phyloP scores from a whole-genome alignment of 2,113 vertebrate species.

The Chrysemys picta region DNA sequence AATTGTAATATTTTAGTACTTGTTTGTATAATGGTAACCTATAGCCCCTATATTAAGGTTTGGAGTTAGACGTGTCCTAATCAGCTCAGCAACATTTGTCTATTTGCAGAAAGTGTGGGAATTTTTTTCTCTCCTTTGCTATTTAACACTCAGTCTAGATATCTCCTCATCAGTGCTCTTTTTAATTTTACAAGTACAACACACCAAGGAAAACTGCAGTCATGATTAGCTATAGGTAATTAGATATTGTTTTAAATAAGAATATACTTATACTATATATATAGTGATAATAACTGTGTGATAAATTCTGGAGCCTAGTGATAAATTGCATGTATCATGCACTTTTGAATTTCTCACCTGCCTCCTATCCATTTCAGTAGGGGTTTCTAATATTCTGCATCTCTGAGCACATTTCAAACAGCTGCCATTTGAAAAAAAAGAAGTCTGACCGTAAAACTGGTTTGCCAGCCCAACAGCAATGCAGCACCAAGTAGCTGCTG shows the following conservation, averaged over 20 bases:
- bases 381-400: background rate
- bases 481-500: background rate
- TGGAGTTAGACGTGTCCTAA: background rate
- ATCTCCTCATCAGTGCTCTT: background rate
- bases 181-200: background rate
- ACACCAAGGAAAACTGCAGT: background rate
- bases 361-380: background rate
- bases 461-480: background rate
- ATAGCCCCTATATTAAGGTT: background rate
- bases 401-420: background rate
- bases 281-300: background rate
- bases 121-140: background rate
- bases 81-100: background rate
- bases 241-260: background rate
- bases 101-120: background rate
- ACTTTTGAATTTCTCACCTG: background rate
- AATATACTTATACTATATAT: background rate
- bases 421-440: background rate
- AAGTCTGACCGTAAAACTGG: background rate
- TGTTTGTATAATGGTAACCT: background rate
- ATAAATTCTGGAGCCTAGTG: background rate
- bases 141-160: background rate
- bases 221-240: background rate
- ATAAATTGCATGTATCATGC: background rate
- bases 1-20: background rate